Percentiles rank a stretch among this genome's conserved stretches.
These are phyloP conservation scores for Nannoperca australis DNA, from an alignment of 2,797 vertebrate species.

Conservation along the genomic window DNA sequence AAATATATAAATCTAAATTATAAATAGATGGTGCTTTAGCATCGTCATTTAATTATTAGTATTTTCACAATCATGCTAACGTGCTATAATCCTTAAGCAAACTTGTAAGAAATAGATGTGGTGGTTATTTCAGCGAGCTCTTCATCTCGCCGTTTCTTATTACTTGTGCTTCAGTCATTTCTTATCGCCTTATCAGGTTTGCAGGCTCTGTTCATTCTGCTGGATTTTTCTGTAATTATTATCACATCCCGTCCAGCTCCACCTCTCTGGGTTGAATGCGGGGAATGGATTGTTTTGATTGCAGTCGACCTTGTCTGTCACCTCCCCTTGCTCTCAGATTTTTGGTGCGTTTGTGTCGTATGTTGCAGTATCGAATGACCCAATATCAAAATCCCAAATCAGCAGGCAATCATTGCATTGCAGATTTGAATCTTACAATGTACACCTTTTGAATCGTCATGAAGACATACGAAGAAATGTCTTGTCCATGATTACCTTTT, in stretches of 20 bases:
- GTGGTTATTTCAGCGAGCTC: slow-evolving; percentile 36
- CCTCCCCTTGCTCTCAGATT: slow-evolving; percentile 5
- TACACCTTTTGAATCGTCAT: background rate
- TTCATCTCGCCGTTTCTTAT: slow-evolving; percentile 38
- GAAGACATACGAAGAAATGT: background rate
- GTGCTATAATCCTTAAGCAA: slow-evolving; percentile 36
- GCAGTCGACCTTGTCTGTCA: slow-evolving; percentile 11
- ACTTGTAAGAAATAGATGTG: slow-evolving; percentile 31
- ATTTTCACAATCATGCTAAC: slow-evolving; percentile 40
- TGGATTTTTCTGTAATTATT: slow-evolving; percentile 42
- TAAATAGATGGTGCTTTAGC: slow-evolving; percentile 36
- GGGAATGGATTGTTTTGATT: slow-evolving; percentile 30
- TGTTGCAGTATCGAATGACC: slow-evolving; percentile 15
- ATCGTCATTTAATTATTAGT: slow-evolving; percentile 43
- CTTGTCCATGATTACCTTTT: slow-evolving; percentile 6
- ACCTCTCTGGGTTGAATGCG: slow-evolving; percentile 5
- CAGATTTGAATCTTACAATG: slow-evolving; percentile 17
- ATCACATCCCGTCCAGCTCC: slow-evolving; percentile 2
- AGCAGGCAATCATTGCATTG: background rate
- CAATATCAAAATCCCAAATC: slow-evolving; percentile 21
- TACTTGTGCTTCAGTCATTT: slow-evolving; percentile 29
- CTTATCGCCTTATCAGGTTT: slow-evolving; percentile 32
- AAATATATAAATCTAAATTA: slow-evolving; percentile 38
- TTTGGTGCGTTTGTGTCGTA: slow-evolving; percentile 15
- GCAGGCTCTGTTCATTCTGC: slow-evolving; percentile 10